These are phyloP conservation scores for Cryptocephalus moraei DNA, from an alignment of 2,888 invertebrate species.

Conservation along the genomic window DNA sequence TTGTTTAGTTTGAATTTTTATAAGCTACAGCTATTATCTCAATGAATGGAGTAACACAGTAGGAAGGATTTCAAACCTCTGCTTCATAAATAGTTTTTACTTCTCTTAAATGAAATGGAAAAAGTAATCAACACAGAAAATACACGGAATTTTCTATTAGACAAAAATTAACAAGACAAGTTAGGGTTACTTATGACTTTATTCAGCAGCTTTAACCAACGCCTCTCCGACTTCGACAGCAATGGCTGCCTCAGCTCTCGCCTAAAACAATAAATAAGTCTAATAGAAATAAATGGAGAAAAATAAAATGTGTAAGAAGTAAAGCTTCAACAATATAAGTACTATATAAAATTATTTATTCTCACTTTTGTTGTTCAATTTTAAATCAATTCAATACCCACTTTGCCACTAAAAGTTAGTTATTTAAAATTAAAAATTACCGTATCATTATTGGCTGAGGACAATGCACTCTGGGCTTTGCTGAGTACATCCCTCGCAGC, in stretches of 20 bases:
- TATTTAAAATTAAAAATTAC: slow-evolving; percentile 36
- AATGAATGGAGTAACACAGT: no score
- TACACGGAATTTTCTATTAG: not conserved
- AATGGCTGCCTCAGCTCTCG: slow-evolving; percentile 82
- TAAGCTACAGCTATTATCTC: no score
- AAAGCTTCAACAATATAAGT: no score
- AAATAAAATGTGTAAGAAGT: slow-evolving; percentile 2
- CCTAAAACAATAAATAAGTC: slow-evolving; percentile 40
- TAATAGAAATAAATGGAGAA: not conserved
- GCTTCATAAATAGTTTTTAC: no score
- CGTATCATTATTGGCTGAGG: slow-evolving; percentile 71
- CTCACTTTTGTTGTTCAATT: no score
- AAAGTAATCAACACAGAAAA: no score
- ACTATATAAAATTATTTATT: no score
- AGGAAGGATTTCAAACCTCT: no score
- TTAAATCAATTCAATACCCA: no score
- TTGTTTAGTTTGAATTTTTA: no score
- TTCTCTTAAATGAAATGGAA: no score
- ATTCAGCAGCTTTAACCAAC: slow-evolving; percentile 72
- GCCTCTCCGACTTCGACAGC: slow-evolving; percentile 93
- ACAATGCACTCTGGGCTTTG: slow-evolving; percentile 74
- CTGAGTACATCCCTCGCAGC: slow-evolving; percentile 75
- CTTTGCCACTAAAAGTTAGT: not conserved
- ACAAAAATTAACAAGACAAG: not conserved
- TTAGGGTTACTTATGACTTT: slow-evolving; percentile 25